phyloP scores from a whole-genome alignment of 1,140 invertebrate genomes.

The Lepidurus apus region DNA sequence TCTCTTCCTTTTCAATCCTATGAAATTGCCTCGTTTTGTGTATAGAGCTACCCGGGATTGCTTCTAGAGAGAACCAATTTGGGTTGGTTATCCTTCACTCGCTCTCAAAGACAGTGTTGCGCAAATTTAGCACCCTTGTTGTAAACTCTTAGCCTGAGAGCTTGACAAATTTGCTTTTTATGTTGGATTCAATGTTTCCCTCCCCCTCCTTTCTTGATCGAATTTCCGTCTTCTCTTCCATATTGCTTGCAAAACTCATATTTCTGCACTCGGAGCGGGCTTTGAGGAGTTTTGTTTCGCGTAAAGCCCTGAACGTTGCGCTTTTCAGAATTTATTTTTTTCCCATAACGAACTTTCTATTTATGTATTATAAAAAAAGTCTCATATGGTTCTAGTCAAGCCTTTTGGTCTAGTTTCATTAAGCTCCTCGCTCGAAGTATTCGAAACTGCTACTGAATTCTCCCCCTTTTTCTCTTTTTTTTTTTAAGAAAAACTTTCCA shows the following conservation, averaged over 20 bases:
- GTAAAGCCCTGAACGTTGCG: no score
- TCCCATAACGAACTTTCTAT: no score
- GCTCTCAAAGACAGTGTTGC: slow-evolving; percentile 1
- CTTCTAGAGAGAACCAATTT: slow-evolving; percentile 13
- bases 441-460: no score
- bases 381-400: no score
- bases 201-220: neutral
- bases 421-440: no score
- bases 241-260: neutral
- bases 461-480: no score
- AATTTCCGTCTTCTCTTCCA: neutral
- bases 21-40: slow-evolving; percentile 5
- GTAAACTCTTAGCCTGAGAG: slow-evolving; percentile 5
- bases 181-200: neutral
- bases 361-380: no score
- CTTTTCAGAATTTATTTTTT: no score
- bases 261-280: no score
- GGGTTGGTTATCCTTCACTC: slow-evolving; percentile 1
- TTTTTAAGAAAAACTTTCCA: no score
- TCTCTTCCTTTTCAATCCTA: slow-evolving; percentile 1
- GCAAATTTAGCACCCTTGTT: slow-evolving; percentile 11
- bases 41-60: neutral
- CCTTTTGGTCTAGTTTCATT: no score
- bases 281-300: neutral
- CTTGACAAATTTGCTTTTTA: neutral